Base-by-base conservation (phyloP, 2,113 vertebrate species). In the Callionymus lyra region DNA sequence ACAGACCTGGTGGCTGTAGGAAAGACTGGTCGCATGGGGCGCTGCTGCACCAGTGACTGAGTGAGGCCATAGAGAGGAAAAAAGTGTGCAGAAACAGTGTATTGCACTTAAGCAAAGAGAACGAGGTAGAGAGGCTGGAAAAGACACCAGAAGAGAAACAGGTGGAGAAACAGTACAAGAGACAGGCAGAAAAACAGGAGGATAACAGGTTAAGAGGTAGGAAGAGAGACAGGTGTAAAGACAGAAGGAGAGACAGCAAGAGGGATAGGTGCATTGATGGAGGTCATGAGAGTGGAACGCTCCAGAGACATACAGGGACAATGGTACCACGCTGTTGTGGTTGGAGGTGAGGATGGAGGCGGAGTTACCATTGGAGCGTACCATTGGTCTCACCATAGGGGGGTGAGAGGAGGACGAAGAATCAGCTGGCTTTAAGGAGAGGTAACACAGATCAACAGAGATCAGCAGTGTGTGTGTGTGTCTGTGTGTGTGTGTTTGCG, bases 361-460 rank as follows among this genome's bases (percentile, higher is more conserved):
- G 70, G 69, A 59, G 63, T 88, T 86, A 84, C 85, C 77, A 74
- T 82, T 53, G 74, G 82, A 84, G 79, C 85, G 82, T 86, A 89
- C 87, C 89, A 86, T 92, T 12, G 82, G 85, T 91, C 94, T 98
- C 96, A 97, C 94, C 94, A 89, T 91, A 89, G 88, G 89, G 89
- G 90, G 89, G 87, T 94, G 92, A 87, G 85, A 82, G 76, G 85
- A 84, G 59, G 85, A 81, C 67, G 82, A 77, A 63, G 88, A 90
- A 85, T 97, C 94, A 95, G 92, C 89, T 93, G 94, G 93, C 94
- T 98, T 98, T 97, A 97, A 96, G 93, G 90, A 94, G 94, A 98
- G 91, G 91, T 68, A 87, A 97, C 90, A 98, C 85, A 94, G 90
- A 98, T 90, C 89, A 90, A 89, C 95, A 90, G 72, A 63, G 67